A percentile compares a stretch with the other conserved stretches of the same genome.
These are phyloP conservation scores for Galendromus occidentalis DNA, from an alignment of 1,140 invertebrate species.

Conservation along the genomic window DNA sequence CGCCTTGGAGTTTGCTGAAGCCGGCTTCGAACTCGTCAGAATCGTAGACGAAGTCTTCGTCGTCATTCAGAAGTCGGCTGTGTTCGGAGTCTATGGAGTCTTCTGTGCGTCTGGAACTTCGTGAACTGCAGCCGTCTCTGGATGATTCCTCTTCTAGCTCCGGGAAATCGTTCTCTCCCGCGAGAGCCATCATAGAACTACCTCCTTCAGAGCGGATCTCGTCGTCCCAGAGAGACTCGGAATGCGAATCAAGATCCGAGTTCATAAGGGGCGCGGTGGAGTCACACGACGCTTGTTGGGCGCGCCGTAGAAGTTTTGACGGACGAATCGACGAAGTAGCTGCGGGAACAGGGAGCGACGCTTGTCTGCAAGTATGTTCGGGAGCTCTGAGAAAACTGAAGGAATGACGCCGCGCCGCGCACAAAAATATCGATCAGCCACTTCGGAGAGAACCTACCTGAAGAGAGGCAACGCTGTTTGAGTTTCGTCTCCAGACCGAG, in stretches of 20 bases:
- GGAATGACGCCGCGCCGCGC: no score
- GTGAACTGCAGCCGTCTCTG: not conserved
- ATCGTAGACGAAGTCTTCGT: slow-evolving; percentile 4
- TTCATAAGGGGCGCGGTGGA: slow-evolving; percentile 4
- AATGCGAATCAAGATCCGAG: not conserved
- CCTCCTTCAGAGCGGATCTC: not conserved
- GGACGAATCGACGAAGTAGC: not conserved
- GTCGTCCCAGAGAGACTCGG: slow-evolving; percentile 8
- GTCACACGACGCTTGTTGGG: not conserved
- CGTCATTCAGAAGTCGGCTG: not conserved
- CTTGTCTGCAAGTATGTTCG: not conserved
- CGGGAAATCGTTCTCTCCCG: not conserved
- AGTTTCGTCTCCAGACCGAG: not conserved
- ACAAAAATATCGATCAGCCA: no score
- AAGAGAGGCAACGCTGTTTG: not conserved
- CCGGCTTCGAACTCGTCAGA: not conserved
- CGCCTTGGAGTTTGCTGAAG: not conserved
- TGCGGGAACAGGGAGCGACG: not conserved
- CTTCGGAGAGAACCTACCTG: not conserved
- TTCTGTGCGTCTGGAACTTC: slow-evolving; percentile 4
- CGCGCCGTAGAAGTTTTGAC: slow-evolving; percentile 1
- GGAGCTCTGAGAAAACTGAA: no score
- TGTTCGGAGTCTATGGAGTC: not conserved
- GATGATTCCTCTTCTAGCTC: not conserved
- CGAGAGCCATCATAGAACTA: not conserved